Evolutionary conservation across 2,888 invertebrate species (phyloP).

Genomic region (Andrena bicolor): DNA sequence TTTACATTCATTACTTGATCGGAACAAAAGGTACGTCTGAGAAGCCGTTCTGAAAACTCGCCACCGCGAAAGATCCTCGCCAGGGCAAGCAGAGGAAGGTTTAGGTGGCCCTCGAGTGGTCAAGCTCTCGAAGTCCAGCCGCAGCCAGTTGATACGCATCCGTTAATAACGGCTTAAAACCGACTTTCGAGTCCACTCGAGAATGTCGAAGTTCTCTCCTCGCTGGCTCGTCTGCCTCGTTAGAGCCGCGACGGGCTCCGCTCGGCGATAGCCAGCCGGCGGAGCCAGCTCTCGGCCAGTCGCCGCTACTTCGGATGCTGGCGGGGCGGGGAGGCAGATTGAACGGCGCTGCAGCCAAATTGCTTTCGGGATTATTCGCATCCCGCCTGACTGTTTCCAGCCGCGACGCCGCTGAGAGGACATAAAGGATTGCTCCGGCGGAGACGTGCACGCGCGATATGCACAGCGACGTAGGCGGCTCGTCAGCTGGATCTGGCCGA

Average conservation of each 20-base stretch:
- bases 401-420: constrained; percentile 46
- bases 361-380: constrained; percentile 81
- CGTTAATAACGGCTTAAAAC: constrained; percentile 67
- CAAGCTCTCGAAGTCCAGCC: constrained; percentile 49
- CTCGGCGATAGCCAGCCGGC: constrained; percentile 44
- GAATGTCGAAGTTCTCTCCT: constrained; percentile 67
- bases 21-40: neutral
- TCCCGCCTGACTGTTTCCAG: constrained; percentile 69
- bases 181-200: constrained; percentile 65
- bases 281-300: constrained; percentile 13
- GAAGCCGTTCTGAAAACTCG: neutral
- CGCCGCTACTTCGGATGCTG: constrained; percentile 28
- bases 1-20: neutral
- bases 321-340: constrained; percentile 70
- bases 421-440: constrained; percentile 60
- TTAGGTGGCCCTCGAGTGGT: constrained; percentile 43
- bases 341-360: constrained; percentile 79
- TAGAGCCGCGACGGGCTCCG: constrained; percentile 39
- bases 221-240: constrained; percentile 62
- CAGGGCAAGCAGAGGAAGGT: neutral
- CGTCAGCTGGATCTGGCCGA: constrained; percentile 75
- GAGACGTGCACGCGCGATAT: constrained; percentile 59
- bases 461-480: constrained; percentile 61
- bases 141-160: constrained; percentile 62
- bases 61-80: neutral